A percentile compares a stretch with the other conserved stretches of the same genome.
These are phyloP conservation scores for Agrilus planipennis DNA, from an alignment of 1,140 invertebrate genomes.

Conservation along the genomic window DNA sequence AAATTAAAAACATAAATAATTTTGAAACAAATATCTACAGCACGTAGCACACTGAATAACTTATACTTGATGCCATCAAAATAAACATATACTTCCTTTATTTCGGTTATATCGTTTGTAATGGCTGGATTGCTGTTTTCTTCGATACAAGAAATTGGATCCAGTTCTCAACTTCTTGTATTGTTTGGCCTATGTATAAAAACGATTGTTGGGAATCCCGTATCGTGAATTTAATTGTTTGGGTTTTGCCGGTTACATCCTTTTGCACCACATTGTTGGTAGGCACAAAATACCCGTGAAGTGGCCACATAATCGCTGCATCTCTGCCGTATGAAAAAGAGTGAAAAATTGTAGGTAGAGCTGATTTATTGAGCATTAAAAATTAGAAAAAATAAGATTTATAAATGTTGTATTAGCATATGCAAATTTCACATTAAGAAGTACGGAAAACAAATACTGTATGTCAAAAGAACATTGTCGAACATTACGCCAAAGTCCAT, in stretches of 20 bases:
- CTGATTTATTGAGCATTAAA: too few species aligned
- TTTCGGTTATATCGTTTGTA: too few species aligned
- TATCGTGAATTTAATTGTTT: neutral
- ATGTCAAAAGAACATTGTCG: too few species aligned
- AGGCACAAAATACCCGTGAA: conserved; percentile 4
- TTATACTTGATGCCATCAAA: neutral
- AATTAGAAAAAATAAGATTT: too few species aligned
- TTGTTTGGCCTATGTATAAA: neutral
- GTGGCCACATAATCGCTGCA: neutral
- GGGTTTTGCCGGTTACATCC: neutral
- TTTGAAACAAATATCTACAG: conserved; percentile 3
- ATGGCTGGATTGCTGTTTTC: neutral
- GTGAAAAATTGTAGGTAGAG: too few species aligned
- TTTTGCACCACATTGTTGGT: neutral
- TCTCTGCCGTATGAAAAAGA: neutral
- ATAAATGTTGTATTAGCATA: too few species aligned
- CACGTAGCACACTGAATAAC: neutral
- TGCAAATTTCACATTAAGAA: too few species aligned
- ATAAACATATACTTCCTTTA: neutral
- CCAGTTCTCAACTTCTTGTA: neutral
- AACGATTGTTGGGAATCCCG: neutral
- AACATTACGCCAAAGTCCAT: too few species aligned
- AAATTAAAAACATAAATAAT: conserved; percentile 2
- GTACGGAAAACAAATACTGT: too few species aligned
- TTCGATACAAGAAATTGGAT: neutral